Base-by-base conservation (phyloP, 2,888 invertebrate genomes). In the Mythimna lalbum region DNA sequence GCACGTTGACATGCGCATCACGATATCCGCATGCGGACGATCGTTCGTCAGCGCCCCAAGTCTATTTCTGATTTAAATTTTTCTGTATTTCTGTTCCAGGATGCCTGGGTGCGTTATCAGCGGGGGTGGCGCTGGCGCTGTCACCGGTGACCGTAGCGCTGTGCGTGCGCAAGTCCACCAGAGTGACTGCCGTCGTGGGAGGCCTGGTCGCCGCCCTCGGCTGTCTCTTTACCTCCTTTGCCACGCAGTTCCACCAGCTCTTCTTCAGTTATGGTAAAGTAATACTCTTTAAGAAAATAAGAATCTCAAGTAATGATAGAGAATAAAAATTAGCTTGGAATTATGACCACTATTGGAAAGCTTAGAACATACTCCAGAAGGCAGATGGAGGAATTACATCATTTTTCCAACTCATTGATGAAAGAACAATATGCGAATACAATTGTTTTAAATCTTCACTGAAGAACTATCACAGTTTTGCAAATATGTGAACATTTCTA, bases 221-320 rank as follows among this genome's bases (percentile, higher is more conserved):
- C 63, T 98, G 98, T 89, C 97, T 98, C 79, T 98, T 98, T 95
- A 98, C 98, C 12, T 98, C 98, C 71, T 99, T 98, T 92, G 98
- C 98, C 71, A 97, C 98, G 73, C 98, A 98, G 93, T 98, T 98
- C 91, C 98, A 98, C 94, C 98, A 99, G 92, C 96, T 98, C 74
- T 98, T 98, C 96, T 98, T 98, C 96, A 98, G 98, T 94, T 98
- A 98, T 88, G 96, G 96, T 96, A 64, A n/a, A 57, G 57, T 56
- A 14, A 10, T 5, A 19, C 14, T 33, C 19, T 33, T 2, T 19
- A 56, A 9, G 27, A 19, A 27, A 55, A 55, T 31, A 2, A 1
- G 19, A 47, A 19, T 6, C 6, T 47, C 36, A 33, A 7, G 2
- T 6, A 36, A 10, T 36, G 36, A 36, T 43, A 43, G 43, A 27